These are phyloP conservation scores for Microtus pennsylvanicus DNA, from an alignment of 2,113 vertebrate species.

Conservation along the genomic window DNA sequence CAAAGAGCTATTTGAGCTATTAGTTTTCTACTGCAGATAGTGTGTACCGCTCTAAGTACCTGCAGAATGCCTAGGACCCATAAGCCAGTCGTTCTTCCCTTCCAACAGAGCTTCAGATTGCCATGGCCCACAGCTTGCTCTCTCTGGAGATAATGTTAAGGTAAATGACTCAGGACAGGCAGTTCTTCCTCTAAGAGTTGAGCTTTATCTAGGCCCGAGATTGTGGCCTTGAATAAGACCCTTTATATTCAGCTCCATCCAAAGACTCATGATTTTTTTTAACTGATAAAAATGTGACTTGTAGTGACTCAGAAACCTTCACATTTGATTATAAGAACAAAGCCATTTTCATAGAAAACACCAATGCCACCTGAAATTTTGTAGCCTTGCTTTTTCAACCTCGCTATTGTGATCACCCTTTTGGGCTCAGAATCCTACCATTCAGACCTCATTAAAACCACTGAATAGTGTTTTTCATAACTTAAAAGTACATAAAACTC, in stretches of 20 bases:
- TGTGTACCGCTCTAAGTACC: neutral
- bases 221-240: neutral
- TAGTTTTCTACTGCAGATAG: slow-evolving; percentile 6
- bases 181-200: neutral
- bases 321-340: slow-evolving; percentile 14
- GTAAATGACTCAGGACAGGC: neutral
- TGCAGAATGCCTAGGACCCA: neutral
- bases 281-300: neutral
- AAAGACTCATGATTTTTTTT: neutral
- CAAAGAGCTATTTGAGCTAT: neutral
- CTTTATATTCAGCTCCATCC: neutral
- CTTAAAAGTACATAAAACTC: neutral
- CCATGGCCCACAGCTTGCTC: neutral
- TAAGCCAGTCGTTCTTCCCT: neutral
- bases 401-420: neutral
- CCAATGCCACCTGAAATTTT: neutral
- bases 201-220: neutral
- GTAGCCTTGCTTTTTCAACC: neutral
- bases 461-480: neutral
- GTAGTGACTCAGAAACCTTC: neutral
- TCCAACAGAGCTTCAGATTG: neutral
- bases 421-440: neutral
- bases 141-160: neutral
- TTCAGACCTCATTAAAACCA: neutral
- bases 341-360: neutral